A percentile compares a stretch with the other conserved stretches of the same genome.
Evolutionary conservation across 2,888 invertebrate genomes (phyloP).

Genomic region (Keiferia lycopersicella): DNA sequence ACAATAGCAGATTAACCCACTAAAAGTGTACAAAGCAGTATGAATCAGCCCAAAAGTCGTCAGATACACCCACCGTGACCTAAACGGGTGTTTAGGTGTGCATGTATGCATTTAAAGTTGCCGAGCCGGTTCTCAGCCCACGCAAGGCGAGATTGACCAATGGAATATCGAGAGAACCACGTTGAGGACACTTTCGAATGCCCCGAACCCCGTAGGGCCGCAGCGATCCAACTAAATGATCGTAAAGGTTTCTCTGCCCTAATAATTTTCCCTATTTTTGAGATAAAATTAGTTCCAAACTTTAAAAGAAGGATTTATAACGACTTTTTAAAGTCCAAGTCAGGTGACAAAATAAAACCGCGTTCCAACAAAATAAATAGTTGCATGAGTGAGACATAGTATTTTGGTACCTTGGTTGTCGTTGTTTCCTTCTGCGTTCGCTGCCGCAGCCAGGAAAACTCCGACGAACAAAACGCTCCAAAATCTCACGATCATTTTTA

Average conservation of each 20-base stretch:
- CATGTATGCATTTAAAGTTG: conserved; percentile 48
- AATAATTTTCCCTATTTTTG: not conserved
- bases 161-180: conserved; percentile 47
- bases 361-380: conserved; percentile 62
- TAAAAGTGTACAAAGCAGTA: conserved; percentile 13
- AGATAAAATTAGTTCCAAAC: not conserved
- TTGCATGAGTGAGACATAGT: conserved; percentile 42
- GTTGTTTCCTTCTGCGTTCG: conserved; percentile 72
- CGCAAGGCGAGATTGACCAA: conserved; percentile 52
- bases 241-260: not conserved
- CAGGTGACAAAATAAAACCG: conserved; percentile 10
- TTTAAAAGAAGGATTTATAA: not conserved
- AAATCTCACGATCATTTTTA: conserved; percentile 81
- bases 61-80: conserved; percentile 1
- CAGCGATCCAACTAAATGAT: conserved; percentile 9
- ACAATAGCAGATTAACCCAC: conserved; percentile 20
- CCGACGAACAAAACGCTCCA: conserved; percentile 75
- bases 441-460: conserved; percentile 74
- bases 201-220: conserved; percentile 14
- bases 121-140: conserved; percentile 63
- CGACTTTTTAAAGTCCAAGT: not conserved
- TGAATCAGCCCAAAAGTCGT: conserved; percentile 21
- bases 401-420: conserved; percentile 75
- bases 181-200: conserved; percentile 42
- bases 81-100: conserved; percentile 29